Conservation (phyloP, 2,888 invertebrate genomes). For the Nesidiocoris tenuis region DNA sequence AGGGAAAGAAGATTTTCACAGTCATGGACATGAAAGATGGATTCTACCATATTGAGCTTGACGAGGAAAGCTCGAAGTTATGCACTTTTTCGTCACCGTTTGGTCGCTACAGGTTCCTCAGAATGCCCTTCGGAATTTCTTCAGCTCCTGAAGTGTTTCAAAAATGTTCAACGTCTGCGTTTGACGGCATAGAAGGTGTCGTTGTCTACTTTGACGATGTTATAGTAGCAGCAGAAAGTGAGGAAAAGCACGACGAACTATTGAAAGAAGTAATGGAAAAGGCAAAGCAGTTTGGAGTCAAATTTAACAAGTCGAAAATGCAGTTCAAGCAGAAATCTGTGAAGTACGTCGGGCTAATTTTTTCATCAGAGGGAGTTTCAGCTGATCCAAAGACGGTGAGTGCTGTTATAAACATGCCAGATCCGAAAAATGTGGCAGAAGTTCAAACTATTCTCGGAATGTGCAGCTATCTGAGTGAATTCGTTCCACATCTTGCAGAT, state of each 20-base stretch:
- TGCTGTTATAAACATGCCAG: neutral
- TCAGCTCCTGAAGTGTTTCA: neutral
- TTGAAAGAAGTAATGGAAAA: neutral
- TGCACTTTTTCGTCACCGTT: too few species aligned
- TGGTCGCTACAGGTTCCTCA: slow-evolving; percentile 1
- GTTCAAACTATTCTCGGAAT: neutral
- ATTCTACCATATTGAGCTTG: too few species aligned
- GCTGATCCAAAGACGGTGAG: neutral
- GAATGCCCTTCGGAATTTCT: neutral
- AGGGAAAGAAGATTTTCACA: too few species aligned
- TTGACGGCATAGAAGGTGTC: neutral
- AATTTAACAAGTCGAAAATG: neutral
- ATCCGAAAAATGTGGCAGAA: neutral
- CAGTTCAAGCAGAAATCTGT: neutral
- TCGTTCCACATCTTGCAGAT: slow-evolving; percentile 1
- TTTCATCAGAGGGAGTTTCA: neutral
- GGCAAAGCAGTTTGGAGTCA: slow-evolving; percentile 1
- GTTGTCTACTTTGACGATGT: slow-evolving; percentile 6
- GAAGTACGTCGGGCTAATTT: neutral
- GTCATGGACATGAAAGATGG: too few species aligned
- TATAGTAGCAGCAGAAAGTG: neutral
- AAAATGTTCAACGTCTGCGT: too few species aligned
- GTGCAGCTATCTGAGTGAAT: neutral
- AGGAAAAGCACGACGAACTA: neutral
- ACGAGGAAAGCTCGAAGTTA: too few species aligned